phyloP scores from a whole-genome alignment of 2,797 vertebrate species.

The Thunnus albacares region DNA sequence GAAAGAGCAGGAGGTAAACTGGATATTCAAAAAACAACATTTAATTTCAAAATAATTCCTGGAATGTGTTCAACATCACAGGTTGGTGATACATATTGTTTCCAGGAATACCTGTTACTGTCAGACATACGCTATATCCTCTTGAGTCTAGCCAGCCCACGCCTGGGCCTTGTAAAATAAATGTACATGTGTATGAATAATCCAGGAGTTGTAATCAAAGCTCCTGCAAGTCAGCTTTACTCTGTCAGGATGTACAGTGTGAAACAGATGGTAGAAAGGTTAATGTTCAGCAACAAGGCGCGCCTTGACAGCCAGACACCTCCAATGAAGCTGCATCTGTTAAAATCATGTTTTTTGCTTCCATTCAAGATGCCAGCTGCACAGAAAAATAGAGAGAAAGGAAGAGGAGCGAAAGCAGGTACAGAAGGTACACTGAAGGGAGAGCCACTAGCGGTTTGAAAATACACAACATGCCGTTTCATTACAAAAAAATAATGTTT shows the following conservation, averaged over 20 bases:
- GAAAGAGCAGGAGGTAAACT: neutral
- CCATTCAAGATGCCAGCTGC: constrained; percentile 37
- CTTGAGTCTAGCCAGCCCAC: constrained; percentile 33
- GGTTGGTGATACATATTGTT: neutral
- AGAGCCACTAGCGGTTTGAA: neutral
- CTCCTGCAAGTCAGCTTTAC: constrained; percentile 50
- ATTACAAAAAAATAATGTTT: constrained; percentile 34
- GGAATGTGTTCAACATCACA: constrained; percentile 19
- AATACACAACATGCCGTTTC: constrained; percentile 16
- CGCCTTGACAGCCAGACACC: constrained; percentile 68
- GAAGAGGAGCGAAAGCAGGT: constrained; percentile 26
- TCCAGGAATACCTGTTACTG: constrained; percentile 8
- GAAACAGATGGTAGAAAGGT: constrained; percentile 78
- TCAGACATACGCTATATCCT: constrained; percentile 38
- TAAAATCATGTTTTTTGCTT: constrained; percentile 58
- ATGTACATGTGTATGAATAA: constrained; percentile 68
- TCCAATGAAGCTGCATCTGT: constrained; percentile 69
- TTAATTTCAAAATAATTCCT: constrained; percentile 4
- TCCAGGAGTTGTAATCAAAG: constrained; percentile 69
- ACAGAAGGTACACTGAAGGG: neutral
- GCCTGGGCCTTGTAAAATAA: constrained; percentile 37
- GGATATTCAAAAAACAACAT: neutral
- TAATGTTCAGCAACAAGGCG: constrained; percentile 65
- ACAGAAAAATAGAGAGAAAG: constrained; percentile 23
- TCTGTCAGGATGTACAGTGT: constrained; percentile 50